A percentile compares a stretch with the other conserved stretches of the same genome.
These are phyloP conservation scores for Pasiphila rectangulata DNA, from an alignment of 2,888 invertebrate genomes.

Conservation along the genomic window DNA sequence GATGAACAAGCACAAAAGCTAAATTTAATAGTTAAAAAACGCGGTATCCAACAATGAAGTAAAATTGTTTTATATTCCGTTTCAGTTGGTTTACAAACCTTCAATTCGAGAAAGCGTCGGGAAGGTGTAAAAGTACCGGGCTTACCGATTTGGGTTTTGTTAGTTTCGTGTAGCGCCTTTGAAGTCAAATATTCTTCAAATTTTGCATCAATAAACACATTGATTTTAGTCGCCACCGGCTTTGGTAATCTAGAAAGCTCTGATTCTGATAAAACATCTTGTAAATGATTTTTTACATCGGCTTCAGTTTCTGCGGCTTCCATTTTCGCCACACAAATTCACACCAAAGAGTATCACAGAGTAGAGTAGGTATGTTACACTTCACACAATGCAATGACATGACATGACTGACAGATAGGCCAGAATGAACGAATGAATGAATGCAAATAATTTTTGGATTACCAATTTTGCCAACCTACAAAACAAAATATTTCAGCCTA, in stretches of 20 bases:
- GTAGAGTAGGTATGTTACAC: background rate
- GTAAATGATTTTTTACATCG: slow-evolving; percentile 70
- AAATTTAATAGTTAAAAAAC: too few species aligned
- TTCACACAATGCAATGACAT: background rate
- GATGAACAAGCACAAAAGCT: too few species aligned
- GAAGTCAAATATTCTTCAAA: slow-evolving; percentile 87
- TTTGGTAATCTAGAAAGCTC: slow-evolving; percentile 61
- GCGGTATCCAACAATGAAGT: background rate
- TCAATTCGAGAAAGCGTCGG: slow-evolving; percentile 38
- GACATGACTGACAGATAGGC: too few species aligned
- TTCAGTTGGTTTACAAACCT: slow-evolving; percentile 10
- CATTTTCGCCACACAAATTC: slow-evolving; percentile 62
- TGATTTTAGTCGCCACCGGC: slow-evolving; percentile 80
- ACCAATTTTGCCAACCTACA: too few species aligned
- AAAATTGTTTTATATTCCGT: background rate
- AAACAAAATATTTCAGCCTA: too few species aligned
- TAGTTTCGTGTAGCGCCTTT: slow-evolving; percentile 86
- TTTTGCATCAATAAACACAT: slow-evolving; percentile 76
- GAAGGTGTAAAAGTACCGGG: slow-evolving; percentile 49
- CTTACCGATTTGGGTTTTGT: slow-evolving; percentile 83
- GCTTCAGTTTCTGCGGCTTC: slow-evolving; percentile 66
- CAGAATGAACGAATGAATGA: background rate
- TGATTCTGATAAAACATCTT: slow-evolving; percentile 67
- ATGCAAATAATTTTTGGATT: background rate
- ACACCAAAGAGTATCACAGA: too few species aligned